These are phyloP conservation scores for Pseudomyrmex pallidus DNA, from an alignment of 1,140 invertebrate genomes.

Conservation along the genomic window DNA sequence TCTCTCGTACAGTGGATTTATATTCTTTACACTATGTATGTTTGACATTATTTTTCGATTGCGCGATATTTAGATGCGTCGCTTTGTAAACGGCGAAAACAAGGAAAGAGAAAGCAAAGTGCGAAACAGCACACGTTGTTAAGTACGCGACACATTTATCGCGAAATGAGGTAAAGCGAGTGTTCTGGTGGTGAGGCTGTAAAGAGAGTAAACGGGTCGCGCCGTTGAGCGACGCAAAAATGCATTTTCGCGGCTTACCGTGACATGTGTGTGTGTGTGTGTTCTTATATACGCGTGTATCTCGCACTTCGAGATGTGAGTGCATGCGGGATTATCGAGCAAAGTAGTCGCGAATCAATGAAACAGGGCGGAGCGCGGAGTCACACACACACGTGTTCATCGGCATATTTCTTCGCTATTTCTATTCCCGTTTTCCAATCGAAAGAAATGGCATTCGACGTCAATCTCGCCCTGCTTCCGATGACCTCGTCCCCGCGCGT, in stretches of 20 bases:
- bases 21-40: no score
- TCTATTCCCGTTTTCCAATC: constrained; percentile 51
- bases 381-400: background rate
- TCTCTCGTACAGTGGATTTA: no score
- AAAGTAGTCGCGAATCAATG: constrained; percentile 28
- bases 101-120: background rate
- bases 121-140: background rate
- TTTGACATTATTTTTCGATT: background rate
- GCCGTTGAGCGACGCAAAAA: constrained; percentile 10
- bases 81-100: background rate
- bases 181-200: background rate
- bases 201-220: constrained; percentile 8
- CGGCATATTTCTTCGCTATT: constrained; percentile 43
- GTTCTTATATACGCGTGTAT: no score
- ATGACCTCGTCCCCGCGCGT: constrained; percentile 12
- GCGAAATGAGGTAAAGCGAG: background rate
- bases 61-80: background rate
- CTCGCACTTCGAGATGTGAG: background rate
- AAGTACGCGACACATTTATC: constrained; percentile 5
- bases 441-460: constrained; percentile 41
- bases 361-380: background rate
- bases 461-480: constrained; percentile 14
- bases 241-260: constrained; percentile 21
- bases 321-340: constrained; percentile 22
- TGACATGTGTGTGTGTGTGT: background rate